Base-by-base conservation (phyloP, 2,113 vertebrate genomes). In the Hymenochirus boettgeri region DNA sequence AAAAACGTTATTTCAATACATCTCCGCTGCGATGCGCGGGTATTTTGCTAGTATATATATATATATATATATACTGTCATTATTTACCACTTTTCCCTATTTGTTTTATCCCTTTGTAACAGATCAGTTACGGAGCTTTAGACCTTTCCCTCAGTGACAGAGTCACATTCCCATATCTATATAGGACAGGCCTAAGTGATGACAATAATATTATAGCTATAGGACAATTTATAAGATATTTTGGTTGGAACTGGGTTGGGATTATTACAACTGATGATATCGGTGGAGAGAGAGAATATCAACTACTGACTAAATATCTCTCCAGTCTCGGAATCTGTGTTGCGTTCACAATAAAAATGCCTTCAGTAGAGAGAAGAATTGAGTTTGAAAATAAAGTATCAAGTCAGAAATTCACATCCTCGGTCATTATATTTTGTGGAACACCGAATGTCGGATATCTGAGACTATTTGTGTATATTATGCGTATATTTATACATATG, bases 81-180 rank as follows among this genome's bases (percentile, higher is more conserved):
- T 11, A 9, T 33, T 33, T 2, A 33, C 2, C 31, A 9, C 11
- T 33, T 33, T 33, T 33, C 31, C 11, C 2, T 33, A 33, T 33
- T 33, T 33, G 4, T n/a, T n/a, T n/a, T 46, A 46, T n/a, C 19
- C 19, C 17, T 24, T 13, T 52, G 17, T 35, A 27, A 15, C 17
- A 62, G 60, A 39, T 62, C 60, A 62, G 60, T 29, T 62, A 35
- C 7, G 47, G 60, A 1, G 60, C 60, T 11, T 52, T 31, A 23
- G 8, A n/a, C 7, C 5, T 12, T 39, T 13, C 17, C 2, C 15
- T 62, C 2, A 62, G 11, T 26, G 6, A 62, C 29, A 23, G 48
- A 12, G 21, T 24, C 29, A 7, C 23, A 4, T 62, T 25, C 21
- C 60, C 60, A 39, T 17, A 19, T 10, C 52, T 62, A 25, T 62